These are phyloP conservation scores for Drosophila affinis DNA, from an alignment of 2,888 invertebrate species.

Conservation along the genomic window DNA sequence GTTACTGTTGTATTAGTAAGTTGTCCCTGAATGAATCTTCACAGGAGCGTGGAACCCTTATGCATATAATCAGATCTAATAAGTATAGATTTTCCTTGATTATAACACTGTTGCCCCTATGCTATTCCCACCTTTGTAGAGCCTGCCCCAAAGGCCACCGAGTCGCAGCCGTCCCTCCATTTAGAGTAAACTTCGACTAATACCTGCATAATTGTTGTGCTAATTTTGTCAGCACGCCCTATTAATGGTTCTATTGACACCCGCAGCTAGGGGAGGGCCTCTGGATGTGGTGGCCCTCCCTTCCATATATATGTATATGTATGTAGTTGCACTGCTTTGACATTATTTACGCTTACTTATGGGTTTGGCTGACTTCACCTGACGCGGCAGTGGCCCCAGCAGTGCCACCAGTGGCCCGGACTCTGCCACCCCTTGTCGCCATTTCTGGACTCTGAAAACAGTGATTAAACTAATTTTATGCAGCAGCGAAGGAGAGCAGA, in stretches of 20 bases:
- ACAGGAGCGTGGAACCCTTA: background rate
- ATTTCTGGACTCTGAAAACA: conserved; percentile 36
- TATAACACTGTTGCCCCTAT: too few species aligned
- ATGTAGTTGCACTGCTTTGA: conserved; percentile 69
- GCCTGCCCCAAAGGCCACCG: conserved; percentile 14
- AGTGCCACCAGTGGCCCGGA: too few species aligned
- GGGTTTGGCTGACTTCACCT: conserved; percentile 50
- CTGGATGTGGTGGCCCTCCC: conserved; percentile 14
- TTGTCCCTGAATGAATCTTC: background rate
- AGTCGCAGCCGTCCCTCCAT: conserved; percentile 18
- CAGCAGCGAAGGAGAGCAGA: conserved; percentile 53
- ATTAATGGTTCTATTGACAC: conserved; percentile 78
- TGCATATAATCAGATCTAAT: background rate
- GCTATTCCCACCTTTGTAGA: background rate
- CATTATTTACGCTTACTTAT: conserved; percentile 78
- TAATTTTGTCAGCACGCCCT: conserved; percentile 74
- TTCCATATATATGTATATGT: too few species aligned
- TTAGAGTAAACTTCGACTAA: conserved; percentile 53
- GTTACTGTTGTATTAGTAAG: too few species aligned
- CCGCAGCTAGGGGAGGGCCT: conserved; percentile 23
- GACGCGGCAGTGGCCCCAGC: background rate
- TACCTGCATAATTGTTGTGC: conserved; percentile 75
- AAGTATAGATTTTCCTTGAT: background rate
- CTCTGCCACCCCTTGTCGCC: background rate
- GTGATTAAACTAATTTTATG: conserved; percentile 80